Percentiles rank a stretch among this genome's conserved stretches.
These are phyloP conservation scores for Dasyprocta punctata DNA, from an alignment of 2,113 vertebrate species.

Conservation along the genomic window DNA sequence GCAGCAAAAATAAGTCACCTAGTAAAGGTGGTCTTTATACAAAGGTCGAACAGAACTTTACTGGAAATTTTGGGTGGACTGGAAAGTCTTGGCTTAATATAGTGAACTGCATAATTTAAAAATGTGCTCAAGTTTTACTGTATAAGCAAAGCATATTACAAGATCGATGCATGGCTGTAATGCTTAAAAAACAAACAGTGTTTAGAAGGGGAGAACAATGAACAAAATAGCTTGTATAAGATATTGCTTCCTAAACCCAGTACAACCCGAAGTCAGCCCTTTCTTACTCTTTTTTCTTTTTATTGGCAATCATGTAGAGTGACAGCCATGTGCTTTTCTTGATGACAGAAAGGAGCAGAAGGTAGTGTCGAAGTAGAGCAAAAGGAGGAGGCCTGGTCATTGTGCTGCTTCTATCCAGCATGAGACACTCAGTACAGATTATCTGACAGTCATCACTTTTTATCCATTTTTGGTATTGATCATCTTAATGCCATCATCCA, in stretches of 20 bases:
- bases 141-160: conserved; percentile 63
- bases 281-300: neutral
- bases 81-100: conserved; percentile 78
- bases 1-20: conserved; percentile 82
- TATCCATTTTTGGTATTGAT: neutral
- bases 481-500: neutral
- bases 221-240: neutral
- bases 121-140: conserved; percentile 48
- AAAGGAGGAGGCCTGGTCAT: neutral
- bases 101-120: conserved; percentile 77
- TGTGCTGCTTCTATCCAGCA: neutral
- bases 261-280: neutral
- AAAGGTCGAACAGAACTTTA: conserved; percentile 80
- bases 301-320: neutral
- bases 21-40: conserved; percentile 83
- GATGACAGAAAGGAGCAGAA: neutral
- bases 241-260: neutral
- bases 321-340: neutral
- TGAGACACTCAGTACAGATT: neutral
- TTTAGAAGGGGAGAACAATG: conserved; percentile 19
- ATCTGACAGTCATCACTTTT: neutral
- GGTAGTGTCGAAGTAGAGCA: neutral
- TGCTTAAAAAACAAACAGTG: neutral
- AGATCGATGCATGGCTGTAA: conserved; percentile 25
- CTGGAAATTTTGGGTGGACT: conserved; percentile 78